Evolutionary conservation across 2,888 invertebrate species (phyloP).

Genomic region (Agriopis leucophaearia): DNA sequence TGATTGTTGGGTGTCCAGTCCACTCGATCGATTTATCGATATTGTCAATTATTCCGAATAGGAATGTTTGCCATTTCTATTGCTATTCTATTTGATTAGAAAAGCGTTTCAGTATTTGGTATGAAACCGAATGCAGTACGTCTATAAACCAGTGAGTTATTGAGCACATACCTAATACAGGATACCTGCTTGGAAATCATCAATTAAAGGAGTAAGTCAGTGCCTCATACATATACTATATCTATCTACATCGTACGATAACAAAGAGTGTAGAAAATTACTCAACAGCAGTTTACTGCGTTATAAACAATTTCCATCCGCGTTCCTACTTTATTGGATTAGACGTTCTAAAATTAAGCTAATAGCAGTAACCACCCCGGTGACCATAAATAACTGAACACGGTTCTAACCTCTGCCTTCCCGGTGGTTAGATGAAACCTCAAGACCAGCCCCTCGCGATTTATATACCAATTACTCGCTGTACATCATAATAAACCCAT

Average conservation of each 20-base stretch:
- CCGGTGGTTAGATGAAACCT: conserved; percentile 23
- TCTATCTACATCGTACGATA: conserved; percentile 1
- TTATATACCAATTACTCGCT: conserved; percentile 27
- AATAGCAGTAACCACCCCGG: conserved; percentile 21
- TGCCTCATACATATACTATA: not conserved
- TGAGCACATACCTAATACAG: not conserved
- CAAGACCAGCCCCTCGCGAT: conserved; percentile 19
- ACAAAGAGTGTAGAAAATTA: conserved; percentile 2
- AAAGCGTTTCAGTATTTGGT: conserved; percentile 12
- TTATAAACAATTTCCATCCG: conserved; percentile 21
- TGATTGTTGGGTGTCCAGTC: conserved; percentile 9
- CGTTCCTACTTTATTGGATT: conserved; percentile 19
- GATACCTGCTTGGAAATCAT: not conserved
- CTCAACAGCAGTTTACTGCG: conserved; percentile 5
- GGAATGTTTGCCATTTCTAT: conserved; percentile 11
- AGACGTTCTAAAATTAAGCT: conserved; percentile 31
- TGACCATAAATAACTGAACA: conserved; percentile 41
- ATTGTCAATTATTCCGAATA: conserved; percentile 17
- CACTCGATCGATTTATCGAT: conserved; percentile 19
- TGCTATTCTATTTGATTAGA: conserved; percentile 13
- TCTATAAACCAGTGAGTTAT: conserved; percentile 1
- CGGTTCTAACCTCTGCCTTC: conserved; percentile 45
- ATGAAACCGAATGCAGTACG: not conserved
- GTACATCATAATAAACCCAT: conserved; percentile 22
- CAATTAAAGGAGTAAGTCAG: not conserved